phyloP scores from a whole-genome alignment of 1,140 invertebrate species.

The Drosophila sturtevanti region DNA sequence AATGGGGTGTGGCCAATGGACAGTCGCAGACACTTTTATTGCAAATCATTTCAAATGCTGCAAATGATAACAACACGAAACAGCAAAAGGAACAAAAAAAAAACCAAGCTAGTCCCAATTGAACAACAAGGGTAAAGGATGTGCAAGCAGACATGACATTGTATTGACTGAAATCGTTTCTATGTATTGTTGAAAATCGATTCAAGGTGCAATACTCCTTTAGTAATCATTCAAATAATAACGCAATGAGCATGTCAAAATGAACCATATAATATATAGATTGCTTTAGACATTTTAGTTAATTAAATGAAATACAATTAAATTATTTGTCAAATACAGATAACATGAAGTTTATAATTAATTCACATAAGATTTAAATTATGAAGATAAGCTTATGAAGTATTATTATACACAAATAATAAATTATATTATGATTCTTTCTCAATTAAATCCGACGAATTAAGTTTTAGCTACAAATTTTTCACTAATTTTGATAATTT shows the following conservation, averaged over 20 bases:
- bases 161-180: slow-evolving; percentile 24
- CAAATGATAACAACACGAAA: slow-evolving; percentile 69
- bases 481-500: no score
- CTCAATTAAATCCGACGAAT: no score
- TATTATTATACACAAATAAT: no score
- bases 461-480: no score
- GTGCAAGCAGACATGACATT: slow-evolving; percentile 67
- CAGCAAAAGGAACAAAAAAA: slow-evolving; percentile 22
- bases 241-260: slow-evolving; percentile 17
- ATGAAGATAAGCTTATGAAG: no score
- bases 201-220: slow-evolving; percentile 38
- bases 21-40: slow-evolving; percentile 76
- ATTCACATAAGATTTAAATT: no score
- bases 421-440: no score
- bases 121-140: slow-evolving; percentile 26
- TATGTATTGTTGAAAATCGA: slow-evolving; percentile 38
- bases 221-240: slow-evolving; percentile 29
- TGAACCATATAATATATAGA: no score
- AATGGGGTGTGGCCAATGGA: slow-evolving; percentile 75
- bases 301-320: no score
- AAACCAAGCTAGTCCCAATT: slow-evolving; percentile 7
- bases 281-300: no score
- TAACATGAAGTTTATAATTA: no score
- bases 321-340: no score
- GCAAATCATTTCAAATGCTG: slow-evolving; percentile 80